Conservation (phyloP, 2,888 invertebrate species). For the Trypoxylon attenuatum region DNA sequence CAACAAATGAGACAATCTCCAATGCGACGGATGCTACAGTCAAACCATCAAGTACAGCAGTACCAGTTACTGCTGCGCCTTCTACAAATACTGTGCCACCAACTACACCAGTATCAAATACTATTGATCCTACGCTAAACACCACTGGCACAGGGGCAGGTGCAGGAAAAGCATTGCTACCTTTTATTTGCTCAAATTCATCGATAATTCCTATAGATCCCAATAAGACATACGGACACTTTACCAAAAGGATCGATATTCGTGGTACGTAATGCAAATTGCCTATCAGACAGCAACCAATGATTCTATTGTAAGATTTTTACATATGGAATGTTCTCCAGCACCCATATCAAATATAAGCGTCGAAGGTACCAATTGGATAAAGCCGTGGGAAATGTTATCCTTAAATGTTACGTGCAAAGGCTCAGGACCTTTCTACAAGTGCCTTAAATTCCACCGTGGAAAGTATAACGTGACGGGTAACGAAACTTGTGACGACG, state of each 20-base stretch:
- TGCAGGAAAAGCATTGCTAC: too few relatives aligned
- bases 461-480: constrained; percentile 85
- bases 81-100: constrained; percentile 1
- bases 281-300: not conserved
- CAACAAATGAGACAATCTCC: constrained; percentile 34
- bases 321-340: constrained; percentile 64
- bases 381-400: constrained; percentile 87
- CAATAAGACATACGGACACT: constrained; percentile 85
- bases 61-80: not conserved
- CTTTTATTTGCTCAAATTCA: constrained; percentile 78
- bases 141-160: constrained; percentile 17
- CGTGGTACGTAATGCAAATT: constrained; percentile 78
- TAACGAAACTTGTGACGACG: constrained; percentile 82
- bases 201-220: constrained; percentile 80
- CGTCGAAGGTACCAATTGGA: constrained; percentile 86
- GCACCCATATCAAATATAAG: constrained; percentile 84
- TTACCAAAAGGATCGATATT: constrained; percentile 79
- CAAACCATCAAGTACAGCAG: not conserved
- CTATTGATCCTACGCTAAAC: too few relatives aligned
- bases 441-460: constrained; percentile 81
- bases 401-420: constrained; percentile 83
- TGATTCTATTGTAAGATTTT: not conserved
- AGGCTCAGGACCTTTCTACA: constrained; percentile 84
- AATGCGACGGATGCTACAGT: constrained; percentile 18
- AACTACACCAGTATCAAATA: constrained; percentile 1